A percentile compares a stretch with the other conserved stretches of the same genome.
Conservation (phyloP, 2,797 vertebrate genomes). For the Schizopygopsis malacanthus region DNA sequence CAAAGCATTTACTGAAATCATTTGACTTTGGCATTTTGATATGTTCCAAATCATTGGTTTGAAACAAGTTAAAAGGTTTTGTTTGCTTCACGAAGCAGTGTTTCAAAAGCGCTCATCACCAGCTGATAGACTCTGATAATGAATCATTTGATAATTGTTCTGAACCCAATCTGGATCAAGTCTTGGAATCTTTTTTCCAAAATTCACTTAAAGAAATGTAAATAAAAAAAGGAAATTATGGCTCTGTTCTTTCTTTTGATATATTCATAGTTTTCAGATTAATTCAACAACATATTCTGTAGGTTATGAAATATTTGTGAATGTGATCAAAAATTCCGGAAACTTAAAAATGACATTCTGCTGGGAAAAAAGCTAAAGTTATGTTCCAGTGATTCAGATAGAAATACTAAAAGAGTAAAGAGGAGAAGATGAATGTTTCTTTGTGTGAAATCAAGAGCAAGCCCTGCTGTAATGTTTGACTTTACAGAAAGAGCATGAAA, state of each 20-base stretch:
- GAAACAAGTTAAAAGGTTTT: background rate
- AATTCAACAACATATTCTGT: no score
- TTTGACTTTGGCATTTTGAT: background rate
- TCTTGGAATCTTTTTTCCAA: background rate
- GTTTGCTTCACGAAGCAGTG: background rate
- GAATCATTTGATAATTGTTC: background rate
- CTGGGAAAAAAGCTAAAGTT: background rate
- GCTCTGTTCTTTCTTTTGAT: background rate
- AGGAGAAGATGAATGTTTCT: background rate
- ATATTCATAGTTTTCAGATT: background rate
- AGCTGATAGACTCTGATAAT: background rate
- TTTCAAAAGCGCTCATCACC: background rate
- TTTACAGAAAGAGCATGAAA: conserved; percentile 25
- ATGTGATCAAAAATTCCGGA: background rate
- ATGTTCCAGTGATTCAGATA: background rate
- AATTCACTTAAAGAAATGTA: background rate
- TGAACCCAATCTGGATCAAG: background rate
- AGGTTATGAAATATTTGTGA: no score
- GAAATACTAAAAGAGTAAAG: background rate
- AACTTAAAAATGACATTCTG: background rate
- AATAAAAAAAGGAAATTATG: background rate
- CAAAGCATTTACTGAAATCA: background rate
- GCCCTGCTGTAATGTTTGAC: conserved; percentile 26
- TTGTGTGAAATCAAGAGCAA: background rate
- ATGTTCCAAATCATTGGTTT: background rate